These are phyloP conservation scores for Smithornis capensis DNA, from an alignment of 2,113 vertebrate species.

Conservation along the genomic window DNA sequence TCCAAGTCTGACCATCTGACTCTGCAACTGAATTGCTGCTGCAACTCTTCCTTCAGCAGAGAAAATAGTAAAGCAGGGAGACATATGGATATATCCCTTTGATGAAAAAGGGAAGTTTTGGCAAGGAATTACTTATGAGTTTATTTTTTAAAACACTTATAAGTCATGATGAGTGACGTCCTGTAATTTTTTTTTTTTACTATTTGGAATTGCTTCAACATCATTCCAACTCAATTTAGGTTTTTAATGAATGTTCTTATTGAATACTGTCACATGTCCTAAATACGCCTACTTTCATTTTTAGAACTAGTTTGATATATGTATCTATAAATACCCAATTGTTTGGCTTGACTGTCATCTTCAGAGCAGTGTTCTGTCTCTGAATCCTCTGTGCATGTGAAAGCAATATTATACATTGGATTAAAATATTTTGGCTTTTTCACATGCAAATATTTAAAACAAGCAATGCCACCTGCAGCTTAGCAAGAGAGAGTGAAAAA, in stretches of 20 bases:
- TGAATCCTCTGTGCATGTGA: not conserved
- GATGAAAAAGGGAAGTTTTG: not conserved
- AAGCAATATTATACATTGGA: not conserved
- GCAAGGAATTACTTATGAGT: not conserved
- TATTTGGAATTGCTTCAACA: not conserved
- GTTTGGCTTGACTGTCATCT: not conserved
- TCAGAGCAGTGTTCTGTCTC: not conserved
- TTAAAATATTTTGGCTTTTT: not conserved
- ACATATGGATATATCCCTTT: not conserved
- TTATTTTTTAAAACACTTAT: not conserved
- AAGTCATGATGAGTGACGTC: not conserved
- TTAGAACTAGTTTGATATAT: constrained; percentile 20
- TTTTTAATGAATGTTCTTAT: constrained; percentile 23
- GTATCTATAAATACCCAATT: constrained; percentile 9
- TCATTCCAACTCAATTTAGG: not conserved
- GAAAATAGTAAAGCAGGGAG: not conserved
- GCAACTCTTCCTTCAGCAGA: not conserved
- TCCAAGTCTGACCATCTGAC: not conserved
- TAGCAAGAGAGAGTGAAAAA: not conserved
- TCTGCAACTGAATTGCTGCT: not conserved
- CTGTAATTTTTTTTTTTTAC: not conserved
- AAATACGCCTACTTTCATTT: constrained; percentile 31
- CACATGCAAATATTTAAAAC: not conserved
- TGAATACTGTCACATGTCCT: constrained; percentile 22
- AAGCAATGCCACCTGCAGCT: not conserved